Conservation (phyloP, 2,888 invertebrate species). For the Eustalomyia histrio region DNA sequence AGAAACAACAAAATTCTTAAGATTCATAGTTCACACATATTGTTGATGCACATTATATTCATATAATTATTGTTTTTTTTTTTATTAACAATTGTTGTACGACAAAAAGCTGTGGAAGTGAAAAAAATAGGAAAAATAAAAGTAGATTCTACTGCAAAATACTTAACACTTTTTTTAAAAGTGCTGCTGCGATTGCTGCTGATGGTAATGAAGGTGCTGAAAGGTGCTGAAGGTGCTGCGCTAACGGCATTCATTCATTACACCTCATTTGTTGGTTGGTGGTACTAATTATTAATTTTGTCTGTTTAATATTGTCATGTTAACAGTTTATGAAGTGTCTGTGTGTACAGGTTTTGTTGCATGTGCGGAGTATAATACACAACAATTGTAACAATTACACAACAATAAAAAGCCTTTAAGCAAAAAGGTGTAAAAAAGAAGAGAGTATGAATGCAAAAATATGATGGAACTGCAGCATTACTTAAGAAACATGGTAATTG, state of each 20-base stretch:
- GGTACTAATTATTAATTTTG: constrained; percentile 58
- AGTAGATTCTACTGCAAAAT: constrained; percentile 55
- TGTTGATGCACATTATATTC: background rate
- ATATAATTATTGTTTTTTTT: background rate
- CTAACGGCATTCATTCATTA: constrained; percentile 39
- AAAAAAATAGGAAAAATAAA: constrained; percentile 26
- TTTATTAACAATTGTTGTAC: background rate
- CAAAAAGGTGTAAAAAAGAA: constrained; percentile 20
- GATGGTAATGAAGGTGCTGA: no score
- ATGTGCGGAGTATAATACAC: constrained; percentile 1
- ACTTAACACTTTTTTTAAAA: constrained; percentile 52
- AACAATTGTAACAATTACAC: constrained; percentile 56
- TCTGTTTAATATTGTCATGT: constrained; percentile 33
- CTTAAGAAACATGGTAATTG: constrained; percentile 46
- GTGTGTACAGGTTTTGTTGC: constrained; percentile 24
- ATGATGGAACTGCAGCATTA: constrained; percentile 58
- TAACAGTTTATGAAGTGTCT: constrained; percentile 22
- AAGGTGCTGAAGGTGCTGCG: background rate
- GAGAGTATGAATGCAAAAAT: constrained; percentile 1
- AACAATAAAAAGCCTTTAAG: constrained; percentile 53
- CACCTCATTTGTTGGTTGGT: constrained; percentile 55
- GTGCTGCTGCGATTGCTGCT: background rate
- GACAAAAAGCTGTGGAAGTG: constrained; percentile 30
- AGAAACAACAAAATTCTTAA: background rate
- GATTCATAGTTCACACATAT: background rate